phyloP scores from a whole-genome alignment of 2,113 vertebrate genomes.

The Saguinus imperator region DNA sequence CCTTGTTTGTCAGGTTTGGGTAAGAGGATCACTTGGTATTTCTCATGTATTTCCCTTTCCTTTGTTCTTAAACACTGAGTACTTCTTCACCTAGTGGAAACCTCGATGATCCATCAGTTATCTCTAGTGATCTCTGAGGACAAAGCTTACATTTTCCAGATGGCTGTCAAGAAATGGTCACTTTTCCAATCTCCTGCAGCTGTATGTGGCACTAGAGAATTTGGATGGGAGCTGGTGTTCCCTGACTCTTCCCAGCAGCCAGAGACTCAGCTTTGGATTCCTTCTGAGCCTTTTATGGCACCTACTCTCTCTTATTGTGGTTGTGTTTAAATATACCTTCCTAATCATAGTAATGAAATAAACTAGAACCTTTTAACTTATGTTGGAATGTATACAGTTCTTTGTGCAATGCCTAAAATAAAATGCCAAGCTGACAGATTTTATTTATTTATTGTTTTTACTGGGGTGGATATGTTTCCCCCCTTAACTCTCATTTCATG shows the following conservation, averaged over 20 bases:
- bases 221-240: background rate
- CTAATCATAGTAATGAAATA: slow-evolving; percentile 16
- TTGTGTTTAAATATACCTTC: slow-evolving; percentile 47
- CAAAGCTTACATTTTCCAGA: background rate
- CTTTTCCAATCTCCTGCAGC: background rate
- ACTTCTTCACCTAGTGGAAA: background rate
- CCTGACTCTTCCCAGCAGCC: slow-evolving; percentile 29
- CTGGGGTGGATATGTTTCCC: background rate
- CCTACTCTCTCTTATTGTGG: background rate
- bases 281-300: background rate
- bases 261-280: background rate
- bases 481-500: background rate
- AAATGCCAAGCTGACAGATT: background rate
- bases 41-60: background rate
- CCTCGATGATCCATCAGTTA: fast-evolving
- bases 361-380: slow-evolving; percentile 1
- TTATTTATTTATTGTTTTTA: background rate
- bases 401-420: background rate
- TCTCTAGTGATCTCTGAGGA: slow-evolving; percentile 17
- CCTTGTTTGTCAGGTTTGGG: background rate
- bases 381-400: background rate
- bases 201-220: background rate
- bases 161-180: background rate
- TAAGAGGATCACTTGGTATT: background rate
- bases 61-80: background rate